Percentiles rank a stretch among this genome's conserved stretches.
These are phyloP conservation scores for Ochotona princeps DNA, from an alignment of 2,113 vertebrate genomes.

Conservation along the genomic window DNA sequence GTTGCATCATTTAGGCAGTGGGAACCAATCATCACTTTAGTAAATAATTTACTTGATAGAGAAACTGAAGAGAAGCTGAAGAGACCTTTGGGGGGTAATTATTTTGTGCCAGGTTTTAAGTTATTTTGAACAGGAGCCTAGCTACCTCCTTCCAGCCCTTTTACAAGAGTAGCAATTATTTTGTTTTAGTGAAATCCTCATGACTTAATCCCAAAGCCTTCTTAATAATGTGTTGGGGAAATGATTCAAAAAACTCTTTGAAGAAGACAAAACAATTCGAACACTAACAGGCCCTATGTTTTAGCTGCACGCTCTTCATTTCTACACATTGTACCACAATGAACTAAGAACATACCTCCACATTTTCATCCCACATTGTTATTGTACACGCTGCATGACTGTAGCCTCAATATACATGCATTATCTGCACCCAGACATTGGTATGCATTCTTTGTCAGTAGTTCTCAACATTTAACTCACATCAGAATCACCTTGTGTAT, in stretches of 20 bases:
- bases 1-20: not conserved
- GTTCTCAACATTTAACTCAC: not conserved
- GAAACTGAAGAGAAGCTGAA: not conserved
- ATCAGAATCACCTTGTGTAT: not conserved
- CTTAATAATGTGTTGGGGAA: not conserved
- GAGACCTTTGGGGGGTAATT: not conserved
- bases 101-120: not conserved
- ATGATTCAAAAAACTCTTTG: not conserved
- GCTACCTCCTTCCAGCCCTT: not conserved
- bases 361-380: not conserved
- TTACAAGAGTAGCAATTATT: not conserved
- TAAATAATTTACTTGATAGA: slow-evolving; percentile 40
- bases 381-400: not conserved
- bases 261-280: not conserved
- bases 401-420: not conserved
- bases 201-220: not conserved
- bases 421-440: not conserved
- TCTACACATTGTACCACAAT: not conserved
- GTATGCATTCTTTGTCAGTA: not conserved
- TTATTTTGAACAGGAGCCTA: no score
- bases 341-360: not conserved
- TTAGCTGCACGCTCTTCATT: not conserved
- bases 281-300: not conserved
- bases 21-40: slow-evolving; percentile 22
- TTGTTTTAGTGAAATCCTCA: not conserved